These are phyloP conservation scores for Hydra vulgaris DNA, from an alignment of 30 jellyfish, hydroid and myxozoan genomes.

Conservation along the genomic window DNA sequence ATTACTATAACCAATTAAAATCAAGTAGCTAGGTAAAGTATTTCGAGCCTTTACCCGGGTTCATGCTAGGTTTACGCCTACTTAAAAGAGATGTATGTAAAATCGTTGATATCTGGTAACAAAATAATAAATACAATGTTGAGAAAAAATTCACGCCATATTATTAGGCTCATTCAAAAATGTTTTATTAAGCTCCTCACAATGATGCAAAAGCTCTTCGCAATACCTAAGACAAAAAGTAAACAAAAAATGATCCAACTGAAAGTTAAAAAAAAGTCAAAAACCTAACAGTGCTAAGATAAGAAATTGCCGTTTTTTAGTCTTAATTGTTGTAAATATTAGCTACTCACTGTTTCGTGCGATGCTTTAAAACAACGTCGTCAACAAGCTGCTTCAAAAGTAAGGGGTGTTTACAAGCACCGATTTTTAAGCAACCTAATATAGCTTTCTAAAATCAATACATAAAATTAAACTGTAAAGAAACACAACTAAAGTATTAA, in stretches of 20 bases:
- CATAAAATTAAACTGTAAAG: background rate
- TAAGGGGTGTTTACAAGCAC: constrained; percentile 50
- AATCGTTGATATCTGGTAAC: background rate
- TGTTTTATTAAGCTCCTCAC: constrained; percentile 2
- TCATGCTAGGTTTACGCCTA: no score
- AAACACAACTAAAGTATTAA: no score
- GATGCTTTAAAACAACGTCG: constrained; percentile 62
- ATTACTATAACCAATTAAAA: no score
- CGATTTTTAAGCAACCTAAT: constrained; percentile 47
- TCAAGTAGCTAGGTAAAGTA: no score
- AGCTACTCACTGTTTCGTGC: constrained; percentile 42
- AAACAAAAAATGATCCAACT: no score
- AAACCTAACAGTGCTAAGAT: background rate
- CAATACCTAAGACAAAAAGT: constrained; percentile 28
- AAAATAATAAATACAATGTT: background rate
- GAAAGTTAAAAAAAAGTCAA: background rate
- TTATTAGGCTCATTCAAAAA: background rate
- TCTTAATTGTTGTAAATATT: background rate
- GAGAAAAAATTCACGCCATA: background rate
- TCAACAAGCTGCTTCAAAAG: constrained; percentile 37
- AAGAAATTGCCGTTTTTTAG: background rate
- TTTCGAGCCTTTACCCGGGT: no score
- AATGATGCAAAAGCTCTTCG: constrained; percentile 31
- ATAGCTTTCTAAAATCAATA: constrained; percentile 41
- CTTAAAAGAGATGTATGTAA: no score